A percentile compares a stretch with the other conserved stretches of the same genome.
These are phyloP conservation scores for Naso thynnoides DNA, from an alignment of 2,797 vertebrate genomes.

Conservation along the genomic window DNA sequence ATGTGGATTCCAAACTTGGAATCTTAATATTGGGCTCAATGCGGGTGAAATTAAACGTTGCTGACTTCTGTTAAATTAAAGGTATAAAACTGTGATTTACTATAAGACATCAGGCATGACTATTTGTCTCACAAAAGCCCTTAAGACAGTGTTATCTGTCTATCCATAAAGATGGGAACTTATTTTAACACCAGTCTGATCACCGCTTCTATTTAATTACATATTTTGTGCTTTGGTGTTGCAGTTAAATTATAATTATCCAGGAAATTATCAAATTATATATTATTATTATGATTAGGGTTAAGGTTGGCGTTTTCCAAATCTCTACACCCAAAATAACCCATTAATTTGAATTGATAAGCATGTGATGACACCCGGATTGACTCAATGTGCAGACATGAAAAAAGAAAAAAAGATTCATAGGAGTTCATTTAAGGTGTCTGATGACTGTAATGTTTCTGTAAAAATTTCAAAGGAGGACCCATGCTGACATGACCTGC, in stretches of 20 bases:
- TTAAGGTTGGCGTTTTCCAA: neutral
- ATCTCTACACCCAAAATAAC: neutral
- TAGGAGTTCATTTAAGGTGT: conserved; percentile 17
- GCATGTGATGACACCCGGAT: neutral
- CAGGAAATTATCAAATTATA: conserved; percentile 2
- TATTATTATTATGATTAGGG: neutral
- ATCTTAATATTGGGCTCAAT: conserved; percentile 13
- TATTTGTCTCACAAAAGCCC: neutral
- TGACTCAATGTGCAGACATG: conserved; percentile 7
- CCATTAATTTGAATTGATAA: neutral
- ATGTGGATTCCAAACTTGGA: conserved; percentile 22
- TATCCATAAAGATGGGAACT: neutral
- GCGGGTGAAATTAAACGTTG: conserved; percentile 24
- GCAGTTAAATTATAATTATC: too few species aligned
- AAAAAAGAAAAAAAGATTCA: neutral
- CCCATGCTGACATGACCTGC: conserved; percentile 24
- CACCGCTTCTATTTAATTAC: too few species aligned
- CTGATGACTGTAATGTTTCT: conserved; percentile 1
- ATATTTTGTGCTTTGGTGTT: too few species aligned
- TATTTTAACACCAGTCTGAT: too few species aligned
- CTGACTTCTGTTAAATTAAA: conserved; percentile 1
- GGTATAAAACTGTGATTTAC: conserved; percentile 1
- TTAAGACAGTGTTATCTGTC: neutral
- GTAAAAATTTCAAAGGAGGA: conserved; percentile 31
- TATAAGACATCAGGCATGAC: neutral